Percentiles rank a stretch among this genome's conserved stretches.
phyloP scores from a whole-genome alignment of 1,140 invertebrate species.

The Zophobas morio region DNA sequence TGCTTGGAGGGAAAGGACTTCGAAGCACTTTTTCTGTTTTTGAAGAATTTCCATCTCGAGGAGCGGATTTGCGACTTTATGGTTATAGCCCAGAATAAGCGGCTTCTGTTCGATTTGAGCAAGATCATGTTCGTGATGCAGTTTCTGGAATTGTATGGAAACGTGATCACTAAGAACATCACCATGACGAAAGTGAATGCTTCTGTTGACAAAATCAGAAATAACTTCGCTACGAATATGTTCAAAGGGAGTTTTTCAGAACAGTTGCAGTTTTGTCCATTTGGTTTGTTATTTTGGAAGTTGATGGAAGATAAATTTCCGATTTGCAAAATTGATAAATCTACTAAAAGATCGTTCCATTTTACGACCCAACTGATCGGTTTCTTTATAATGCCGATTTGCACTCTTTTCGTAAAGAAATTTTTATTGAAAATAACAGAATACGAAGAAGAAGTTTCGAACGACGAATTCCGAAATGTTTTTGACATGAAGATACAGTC shows the following conservation, averaged over 20 bases:
- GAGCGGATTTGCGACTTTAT: too few relatives aligned
- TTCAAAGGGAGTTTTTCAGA: not conserved
- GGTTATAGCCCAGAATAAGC: too few relatives aligned
- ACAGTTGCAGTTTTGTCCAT: conserved; percentile 49
- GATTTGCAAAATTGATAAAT: too few relatives aligned
- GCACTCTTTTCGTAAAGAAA: not conserved
- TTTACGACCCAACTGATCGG: not conserved
- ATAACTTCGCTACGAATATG: conserved; percentile 13
- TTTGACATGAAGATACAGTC: not conserved
- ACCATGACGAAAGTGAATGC: not conserved
- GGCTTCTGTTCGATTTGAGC: too few relatives aligned
- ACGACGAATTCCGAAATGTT: not conserved
- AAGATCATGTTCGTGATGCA: too few relatives aligned
- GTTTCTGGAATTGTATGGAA: too few relatives aligned
- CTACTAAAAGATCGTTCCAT: conserved; percentile 59
- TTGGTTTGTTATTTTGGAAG: conserved; percentile 57
- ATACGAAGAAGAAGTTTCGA: not conserved
- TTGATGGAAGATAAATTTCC: not conserved
- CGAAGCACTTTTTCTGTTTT: too few relatives aligned
- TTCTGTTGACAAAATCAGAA: not conserved
- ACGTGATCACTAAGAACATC: too few relatives aligned
- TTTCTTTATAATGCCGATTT: not conserved
- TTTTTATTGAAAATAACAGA: not conserved
- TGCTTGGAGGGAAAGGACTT: too few relatives aligned
- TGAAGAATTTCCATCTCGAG: too few relatives aligned